Conservation (phyloP, 2,888 invertebrate genomes). For the Nowickia ferox region DNA sequence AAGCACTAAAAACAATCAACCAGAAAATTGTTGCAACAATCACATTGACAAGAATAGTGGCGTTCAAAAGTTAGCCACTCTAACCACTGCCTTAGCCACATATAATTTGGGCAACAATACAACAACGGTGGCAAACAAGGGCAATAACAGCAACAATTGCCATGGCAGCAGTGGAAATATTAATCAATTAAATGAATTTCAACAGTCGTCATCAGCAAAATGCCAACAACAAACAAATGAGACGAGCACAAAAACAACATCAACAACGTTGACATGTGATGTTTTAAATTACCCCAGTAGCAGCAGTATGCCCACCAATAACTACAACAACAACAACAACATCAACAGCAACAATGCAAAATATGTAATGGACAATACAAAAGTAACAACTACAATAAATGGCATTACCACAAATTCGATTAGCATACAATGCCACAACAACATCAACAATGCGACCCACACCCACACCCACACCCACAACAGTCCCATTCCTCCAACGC, state of each 20-base stretch:
- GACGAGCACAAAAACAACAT: constrained; percentile 34
- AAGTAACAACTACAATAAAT: constrained; percentile 55
- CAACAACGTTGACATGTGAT: constrained; percentile 63
- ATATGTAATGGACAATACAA: constrained; percentile 52
- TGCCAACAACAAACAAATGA: constrained; percentile 57
- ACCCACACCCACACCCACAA: constrained; percentile 31
- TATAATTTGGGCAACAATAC: constrained; percentile 70
- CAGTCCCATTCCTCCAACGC: constrained; percentile 40
- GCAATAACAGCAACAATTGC: constrained; percentile 50
- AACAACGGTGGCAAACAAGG: constrained; percentile 10
- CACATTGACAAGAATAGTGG: constrained; percentile 44
- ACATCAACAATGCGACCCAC: constrained; percentile 44
- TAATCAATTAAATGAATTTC: constrained; percentile 79
- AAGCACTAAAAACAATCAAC: constrained; percentile 65
- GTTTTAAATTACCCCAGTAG: constrained; percentile 48
- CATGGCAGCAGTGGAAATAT: constrained; percentile 74
- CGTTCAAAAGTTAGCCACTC: constrained; percentile 49
- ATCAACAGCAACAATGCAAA: constrained; percentile 51
- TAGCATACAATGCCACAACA: constrained; percentile 67
- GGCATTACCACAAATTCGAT: constrained; percentile 70
- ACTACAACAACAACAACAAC: constrained; percentile 4
- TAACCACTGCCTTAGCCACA: constrained; percentile 54
- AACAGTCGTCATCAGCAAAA: constrained; percentile 72
- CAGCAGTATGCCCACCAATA: neutral
- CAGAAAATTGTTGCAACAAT: constrained; percentile 47